Evolutionary conservation across 1,140 invertebrate species (phyloP), one percentile per base, ranked within the genome.

Genomic region (Euborellia annulipes): DNA sequence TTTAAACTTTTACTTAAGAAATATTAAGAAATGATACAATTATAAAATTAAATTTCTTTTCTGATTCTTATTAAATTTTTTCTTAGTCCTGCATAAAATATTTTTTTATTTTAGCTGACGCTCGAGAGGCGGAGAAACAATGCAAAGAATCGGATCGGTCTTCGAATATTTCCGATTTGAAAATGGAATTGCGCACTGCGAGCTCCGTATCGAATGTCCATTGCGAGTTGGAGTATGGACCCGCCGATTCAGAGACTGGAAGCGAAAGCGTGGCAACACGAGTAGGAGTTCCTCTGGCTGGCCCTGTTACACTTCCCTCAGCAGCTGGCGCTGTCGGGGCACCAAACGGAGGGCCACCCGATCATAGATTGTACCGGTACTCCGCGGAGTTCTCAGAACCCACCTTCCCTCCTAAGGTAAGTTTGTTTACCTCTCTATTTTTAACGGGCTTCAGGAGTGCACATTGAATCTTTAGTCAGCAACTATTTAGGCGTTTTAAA

Each of bases 131-230:
- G 16, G 82, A 83, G 54, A 84, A 86, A 62, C 73, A 82, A 58
- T 85, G 78, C 55, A 84, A 85, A 53, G 84, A 88, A 55, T 85
- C 82, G 38, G 86, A 91, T 56, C 71, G 82, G 49, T 88, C 82
- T 55, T 91, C 88, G 40, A 88, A 89, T 59, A 80, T 91, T 54
- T 90, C 85, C 49, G 87, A 91, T 64, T 65, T 91, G 56, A 93
- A 92, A 65, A 70, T 85, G 38, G 87, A 93, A 62, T 71, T 90
- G 44, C 68, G 86, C 50, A 82, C 87, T 34, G 84, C 85, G 47
- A 85, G 80, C 43, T 90, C 78, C 45, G 71, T 81, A 49, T 79
- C 76, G 52, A 79, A 80, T 54, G 72, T 76, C 44, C 71, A 73
- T 54, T 73, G 72, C 59, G 61, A 66, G 38, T 58, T 64, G 36